These are phyloP conservation scores for Psittacula derbiana DNA, from an alignment of 2,797 vertebrate genomes.

Conservation along the genomic window DNA sequence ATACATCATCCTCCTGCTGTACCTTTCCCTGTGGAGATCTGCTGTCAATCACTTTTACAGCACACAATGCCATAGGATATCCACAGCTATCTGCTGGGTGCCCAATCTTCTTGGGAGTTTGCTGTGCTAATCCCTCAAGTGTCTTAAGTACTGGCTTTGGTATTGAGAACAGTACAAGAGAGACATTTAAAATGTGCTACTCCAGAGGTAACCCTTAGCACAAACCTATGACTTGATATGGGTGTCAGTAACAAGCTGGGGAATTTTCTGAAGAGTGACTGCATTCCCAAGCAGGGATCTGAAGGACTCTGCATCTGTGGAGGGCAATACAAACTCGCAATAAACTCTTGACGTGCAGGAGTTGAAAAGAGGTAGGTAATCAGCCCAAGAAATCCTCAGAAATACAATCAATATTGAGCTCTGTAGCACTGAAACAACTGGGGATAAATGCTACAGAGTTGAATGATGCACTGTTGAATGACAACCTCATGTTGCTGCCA, in stretches of 20 bases:
- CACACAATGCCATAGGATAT: neutral
- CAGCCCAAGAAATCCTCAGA: neutral
- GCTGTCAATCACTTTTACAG: neutral
- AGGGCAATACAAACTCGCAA: constrained; percentile 30
- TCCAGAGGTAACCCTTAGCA: neutral
- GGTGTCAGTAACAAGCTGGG: neutral
- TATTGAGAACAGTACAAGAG: neutral
- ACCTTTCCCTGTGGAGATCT: neutral
- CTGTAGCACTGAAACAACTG: neutral
- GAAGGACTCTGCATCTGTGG: neutral
- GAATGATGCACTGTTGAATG: neutral
- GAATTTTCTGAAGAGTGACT: neutral
- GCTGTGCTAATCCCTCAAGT: neutral
- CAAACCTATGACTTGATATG: neutral
- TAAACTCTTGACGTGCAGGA: neutral
- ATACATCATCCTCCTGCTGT: neutral
- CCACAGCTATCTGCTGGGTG: neutral
- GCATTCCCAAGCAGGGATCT: neutral
- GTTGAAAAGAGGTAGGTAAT: neutral
- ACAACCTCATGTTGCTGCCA: constrained; percentile 41
- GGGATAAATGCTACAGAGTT: neutral
- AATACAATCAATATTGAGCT: neutral
- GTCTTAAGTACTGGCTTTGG: neutral
- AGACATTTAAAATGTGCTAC: neutral
- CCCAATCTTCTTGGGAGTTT: neutral